A percentile compares a stretch with the other conserved stretches of the same genome.
Conservation (phyloP, 2,113 vertebrate genomes). For the Pelusios castaneus region DNA sequence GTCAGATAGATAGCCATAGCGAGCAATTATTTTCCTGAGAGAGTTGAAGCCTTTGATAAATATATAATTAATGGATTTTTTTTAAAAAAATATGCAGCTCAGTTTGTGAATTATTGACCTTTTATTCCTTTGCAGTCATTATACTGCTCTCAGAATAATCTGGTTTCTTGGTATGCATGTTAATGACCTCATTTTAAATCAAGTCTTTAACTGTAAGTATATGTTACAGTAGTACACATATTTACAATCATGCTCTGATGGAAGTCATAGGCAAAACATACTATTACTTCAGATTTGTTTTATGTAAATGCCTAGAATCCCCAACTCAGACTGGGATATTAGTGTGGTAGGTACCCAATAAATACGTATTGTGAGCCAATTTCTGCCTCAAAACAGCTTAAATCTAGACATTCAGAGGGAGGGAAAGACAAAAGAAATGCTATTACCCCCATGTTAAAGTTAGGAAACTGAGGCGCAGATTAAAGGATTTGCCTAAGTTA, state of each 20-base stretch:
- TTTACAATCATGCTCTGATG: constrained; percentile 16
- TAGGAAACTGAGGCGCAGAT: not conserved
- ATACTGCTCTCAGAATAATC: constrained; percentile 6
- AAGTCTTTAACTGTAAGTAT: constrained; percentile 24
- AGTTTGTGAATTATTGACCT: constrained; percentile 8
- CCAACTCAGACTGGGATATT: not conserved
- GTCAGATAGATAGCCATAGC: not conserved
- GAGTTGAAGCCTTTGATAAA: not conserved
- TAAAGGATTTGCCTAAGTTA: not conserved
- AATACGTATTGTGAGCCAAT: not conserved
- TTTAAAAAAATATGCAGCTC: not conserved
- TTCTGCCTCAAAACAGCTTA: not conserved
- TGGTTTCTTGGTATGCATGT: not conserved
- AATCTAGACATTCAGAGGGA: not conserved
- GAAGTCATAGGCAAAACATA: not conserved
- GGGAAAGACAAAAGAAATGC: not conserved
- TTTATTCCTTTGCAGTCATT: constrained; percentile 45
- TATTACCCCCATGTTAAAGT: not conserved
- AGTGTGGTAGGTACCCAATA: not conserved
- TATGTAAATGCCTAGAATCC: not conserved
- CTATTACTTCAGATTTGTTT: not conserved
- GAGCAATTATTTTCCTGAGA: not conserved
- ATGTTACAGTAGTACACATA: not conserved
- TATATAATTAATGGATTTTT: not conserved
- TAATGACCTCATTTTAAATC: not conserved